Percentiles rank a stretch among this genome's conserved stretches.
Evolutionary conservation across 2,888 invertebrate species (phyloP).

Genomic region (Perizoma affinitatum): DNA sequence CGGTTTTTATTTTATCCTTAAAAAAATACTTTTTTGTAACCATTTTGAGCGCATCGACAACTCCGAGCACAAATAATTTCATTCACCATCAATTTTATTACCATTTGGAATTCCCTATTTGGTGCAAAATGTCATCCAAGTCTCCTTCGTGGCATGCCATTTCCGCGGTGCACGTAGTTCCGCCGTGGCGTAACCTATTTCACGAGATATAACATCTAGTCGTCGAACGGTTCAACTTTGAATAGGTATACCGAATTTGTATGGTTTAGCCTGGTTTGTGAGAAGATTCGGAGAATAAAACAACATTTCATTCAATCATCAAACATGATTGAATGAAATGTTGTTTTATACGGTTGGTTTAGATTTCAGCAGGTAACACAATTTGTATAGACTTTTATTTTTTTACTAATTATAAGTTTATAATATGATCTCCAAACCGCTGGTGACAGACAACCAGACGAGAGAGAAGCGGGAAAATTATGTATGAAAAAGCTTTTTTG

Average conservation of each 20-base stretch:
- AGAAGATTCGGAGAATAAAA: constrained; percentile 8
- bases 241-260: constrained; percentile 18
- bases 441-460: no score
- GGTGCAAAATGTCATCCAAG: constrained; percentile 29
- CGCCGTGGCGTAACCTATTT: constrained; percentile 38
- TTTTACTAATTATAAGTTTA: no score
- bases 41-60: no score
- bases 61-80: background rate
- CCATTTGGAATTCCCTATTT: constrained; percentile 20
- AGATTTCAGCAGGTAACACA: no score
- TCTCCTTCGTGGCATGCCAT: constrained; percentile 47
- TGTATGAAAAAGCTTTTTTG: no score
- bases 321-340: constrained; percentile 1
- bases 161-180: constrained; percentile 43
- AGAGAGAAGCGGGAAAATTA: no score
- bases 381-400: no score
- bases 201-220: constrained; percentile 3
- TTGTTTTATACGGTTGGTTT: background rate
- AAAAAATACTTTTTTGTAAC: no score
- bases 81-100: constrained; percentile 10
- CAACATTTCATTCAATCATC: no score
- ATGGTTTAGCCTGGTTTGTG: constrained; percentile 20
- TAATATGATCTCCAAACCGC: no score
- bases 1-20: no score
- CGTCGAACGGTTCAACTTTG: constrained; percentile 14